A percentile compares a stretch with the other conserved stretches of the same genome.
Conservation (phyloP, 2,797 vertebrate species). For the Numenius phaeopus region DNA sequence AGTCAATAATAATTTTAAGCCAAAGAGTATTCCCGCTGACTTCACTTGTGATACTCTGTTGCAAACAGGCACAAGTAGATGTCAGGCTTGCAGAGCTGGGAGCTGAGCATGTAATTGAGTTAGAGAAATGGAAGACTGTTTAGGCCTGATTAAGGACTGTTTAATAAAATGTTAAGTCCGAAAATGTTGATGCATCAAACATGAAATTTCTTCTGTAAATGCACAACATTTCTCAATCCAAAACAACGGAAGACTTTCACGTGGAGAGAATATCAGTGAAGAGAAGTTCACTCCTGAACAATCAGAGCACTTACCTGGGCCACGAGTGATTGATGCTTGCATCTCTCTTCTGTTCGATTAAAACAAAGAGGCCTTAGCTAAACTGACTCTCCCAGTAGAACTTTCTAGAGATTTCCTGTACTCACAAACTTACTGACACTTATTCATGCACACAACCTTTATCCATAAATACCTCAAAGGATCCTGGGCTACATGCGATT, state of each 20-base stretch:
- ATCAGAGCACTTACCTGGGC: background rate
- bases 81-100: background rate
- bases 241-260: background rate
- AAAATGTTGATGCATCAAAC: background rate
- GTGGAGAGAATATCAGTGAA: background rate
- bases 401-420: background rate
- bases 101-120: background rate
- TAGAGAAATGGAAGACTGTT: background rate
- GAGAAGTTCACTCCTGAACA: background rate
- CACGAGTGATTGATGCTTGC: background rate
- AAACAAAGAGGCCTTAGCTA: background rate
- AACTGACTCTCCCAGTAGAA: background rate
- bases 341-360: background rate
- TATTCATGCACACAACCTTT: rapidly evolving
- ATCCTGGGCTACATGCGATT: background rate
- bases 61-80: background rate
- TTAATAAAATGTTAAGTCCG: background rate
- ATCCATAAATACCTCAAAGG: background rate
- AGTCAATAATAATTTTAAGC: background rate
- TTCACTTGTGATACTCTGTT: background rate
- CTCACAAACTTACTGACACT: background rate
- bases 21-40: background rate
- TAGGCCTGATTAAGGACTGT: background rate
- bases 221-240: background rate
- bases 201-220: background rate